Base-by-base conservation (phyloP, 2,113 vertebrate genomes). In the Alexandromys fortis region DNA sequence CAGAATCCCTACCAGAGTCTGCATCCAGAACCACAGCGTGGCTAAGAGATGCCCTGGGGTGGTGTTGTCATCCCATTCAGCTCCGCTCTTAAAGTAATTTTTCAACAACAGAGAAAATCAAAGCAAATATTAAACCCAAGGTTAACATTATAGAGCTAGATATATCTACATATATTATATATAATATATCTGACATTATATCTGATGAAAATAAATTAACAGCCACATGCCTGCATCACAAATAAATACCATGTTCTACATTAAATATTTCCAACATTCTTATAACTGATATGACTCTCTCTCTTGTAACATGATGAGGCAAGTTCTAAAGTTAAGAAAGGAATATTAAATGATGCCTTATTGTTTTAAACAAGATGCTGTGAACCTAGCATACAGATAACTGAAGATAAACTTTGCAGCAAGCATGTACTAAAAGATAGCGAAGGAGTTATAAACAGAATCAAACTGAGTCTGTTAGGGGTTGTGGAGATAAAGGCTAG, bases 21-120 rank as follows among this genome's bases (percentile, higher is more conserved):
- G 45, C 30, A 49, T 19, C 82, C 1, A 83, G n/a, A 95, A 83
- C 83, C 55, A 68, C 7, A 75, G 10, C 82, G 5, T 72, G 88
- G 76, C 65, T 92, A 55, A 63, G 79, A 89, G 24, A n/a, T 22
- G 42, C 52, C 7, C 77, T 55, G 58, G 21, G n/a, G 33, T 42
- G 5, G 68, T 55, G 76, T 30, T 81, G 26, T 63, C 38, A 88
- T 61, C 35, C 55, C 24, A 35, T 82, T 94, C 61, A 89, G 13
- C 21, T 26, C 8, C 67, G 11, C 33, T 72, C 68, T 78, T 94
- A 45, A 85, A 65, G 49, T 52, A 1, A 6, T 49, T 94, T 95
- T 90, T 95, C 38, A 91, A 86, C 94, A 61, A 89, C 8, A 35
- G 24, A 65, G 65, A 92, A 92, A 95, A 52, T 88, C 77, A 94